Evolutionary conservation across 2,888 invertebrate species (phyloP).

Genomic region (Drosophila fulvimacula): DNA sequence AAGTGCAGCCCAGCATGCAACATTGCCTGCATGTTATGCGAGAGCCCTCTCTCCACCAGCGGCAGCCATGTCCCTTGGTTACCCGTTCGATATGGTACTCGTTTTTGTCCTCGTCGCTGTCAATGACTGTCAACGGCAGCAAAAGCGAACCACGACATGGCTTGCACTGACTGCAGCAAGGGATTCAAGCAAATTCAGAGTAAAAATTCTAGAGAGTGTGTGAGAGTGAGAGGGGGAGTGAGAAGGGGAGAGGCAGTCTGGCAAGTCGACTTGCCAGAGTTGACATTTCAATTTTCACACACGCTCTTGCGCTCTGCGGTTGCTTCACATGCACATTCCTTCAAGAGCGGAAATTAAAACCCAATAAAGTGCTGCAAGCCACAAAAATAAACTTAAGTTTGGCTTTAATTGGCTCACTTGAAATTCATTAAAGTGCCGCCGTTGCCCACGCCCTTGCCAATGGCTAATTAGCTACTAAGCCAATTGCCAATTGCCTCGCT

Average conservation of each 20-base stretch:
- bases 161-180: constrained; percentile 40
- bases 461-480: constrained; percentile 47
- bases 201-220: background rate
- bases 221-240: background rate
- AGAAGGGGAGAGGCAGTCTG: background rate
- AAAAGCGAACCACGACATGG: constrained; percentile 64
- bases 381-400: constrained; percentile 17
- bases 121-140: constrained; percentile 74
- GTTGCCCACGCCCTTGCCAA: constrained; percentile 24
- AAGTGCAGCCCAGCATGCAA: constrained; percentile 72
- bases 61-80: background rate
- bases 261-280: background rate
- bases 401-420: constrained; percentile 45
- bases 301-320: constrained; percentile 55
- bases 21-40: constrained; percentile 66
- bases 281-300: constrained; percentile 73
- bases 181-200: constrained; percentile 11
- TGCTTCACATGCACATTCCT: constrained; percentile 44
- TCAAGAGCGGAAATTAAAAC: constrained; percentile 70
- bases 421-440: constrained; percentile 41
- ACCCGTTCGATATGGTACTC: constrained; percentile 13
- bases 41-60: background rate
- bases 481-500: constrained; percentile 34
- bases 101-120: constrained; percentile 47
- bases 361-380: constrained; percentile 57